Evolutionary conservation across 2,888 invertebrate species (phyloP).

Genomic region (Lasius fuliginosus): DNA sequence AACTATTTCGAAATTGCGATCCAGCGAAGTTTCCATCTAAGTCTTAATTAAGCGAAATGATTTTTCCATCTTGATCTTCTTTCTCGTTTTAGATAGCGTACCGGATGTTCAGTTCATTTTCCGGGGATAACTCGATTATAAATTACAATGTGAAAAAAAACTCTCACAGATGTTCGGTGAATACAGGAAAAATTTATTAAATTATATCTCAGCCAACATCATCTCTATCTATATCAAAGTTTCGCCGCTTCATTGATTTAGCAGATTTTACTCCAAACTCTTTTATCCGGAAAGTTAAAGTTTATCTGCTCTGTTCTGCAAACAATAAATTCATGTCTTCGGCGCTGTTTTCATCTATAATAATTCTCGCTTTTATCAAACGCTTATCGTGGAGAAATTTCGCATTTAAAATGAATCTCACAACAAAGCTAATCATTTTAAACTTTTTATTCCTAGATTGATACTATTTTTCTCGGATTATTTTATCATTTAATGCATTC

Average conservation of each 20-base stretch:
- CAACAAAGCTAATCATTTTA: not conserved
- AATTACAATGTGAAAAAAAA: not conserved
- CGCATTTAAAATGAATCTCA: too few species aligned
- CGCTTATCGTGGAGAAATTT: not conserved
- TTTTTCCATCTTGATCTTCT: not conserved
- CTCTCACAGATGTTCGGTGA: not conserved
- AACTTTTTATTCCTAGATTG: not conserved
- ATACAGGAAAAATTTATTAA: slow-evolving; percentile 7
- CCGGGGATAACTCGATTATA: not conserved
- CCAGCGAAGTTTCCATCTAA: not conserved
- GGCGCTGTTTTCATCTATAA: not conserved
- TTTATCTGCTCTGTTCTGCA: not conserved
- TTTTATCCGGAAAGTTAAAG: slow-evolving; percentile 2
- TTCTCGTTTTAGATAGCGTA: not conserved
- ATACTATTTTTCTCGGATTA: not conserved
- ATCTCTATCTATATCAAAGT: not conserved
- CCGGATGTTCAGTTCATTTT: not conserved
- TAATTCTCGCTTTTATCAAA: not conserved
- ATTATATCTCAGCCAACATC: not conserved
- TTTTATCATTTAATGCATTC: not conserved
- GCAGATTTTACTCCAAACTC: not conserved
- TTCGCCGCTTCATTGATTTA: slow-evolving; percentile 4
- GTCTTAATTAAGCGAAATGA: not conserved
- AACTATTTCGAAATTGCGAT: not conserved
- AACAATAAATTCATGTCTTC: not conserved